Evolutionary conservation across 2,113 vertebrate species (phyloP).

Genomic region (Gyps fulvus): DNA sequence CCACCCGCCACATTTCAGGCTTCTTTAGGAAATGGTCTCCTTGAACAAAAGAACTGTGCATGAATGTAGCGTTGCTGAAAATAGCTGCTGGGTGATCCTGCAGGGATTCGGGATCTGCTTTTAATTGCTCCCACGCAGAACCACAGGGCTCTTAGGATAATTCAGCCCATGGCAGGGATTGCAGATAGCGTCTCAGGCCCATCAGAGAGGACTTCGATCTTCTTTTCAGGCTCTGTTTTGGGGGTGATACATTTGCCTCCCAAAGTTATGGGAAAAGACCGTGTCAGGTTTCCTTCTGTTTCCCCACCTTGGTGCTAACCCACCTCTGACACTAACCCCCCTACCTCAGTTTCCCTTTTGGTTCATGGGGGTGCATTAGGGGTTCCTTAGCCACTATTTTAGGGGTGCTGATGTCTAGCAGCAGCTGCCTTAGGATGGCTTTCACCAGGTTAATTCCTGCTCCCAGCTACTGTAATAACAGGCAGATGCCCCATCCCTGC

Average conservation of each 20-base stretch:
- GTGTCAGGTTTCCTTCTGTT: neutral
- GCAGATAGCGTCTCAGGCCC: neutral
- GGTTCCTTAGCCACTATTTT: neutral
- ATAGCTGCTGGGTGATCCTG: constrained; percentile 13
- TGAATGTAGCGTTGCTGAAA: neutral
- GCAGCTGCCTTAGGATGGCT: neutral
- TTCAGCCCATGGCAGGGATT: neutral
- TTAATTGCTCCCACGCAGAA: constrained; percentile 27
- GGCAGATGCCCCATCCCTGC: neutral
- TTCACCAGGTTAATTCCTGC: neutral
- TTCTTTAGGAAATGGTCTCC: neutral
- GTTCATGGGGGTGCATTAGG: neutral
- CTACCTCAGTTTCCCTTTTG: neutral
- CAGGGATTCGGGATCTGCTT: neutral
- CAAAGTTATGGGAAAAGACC: neutral
- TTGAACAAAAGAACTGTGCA: constrained; percentile 5
- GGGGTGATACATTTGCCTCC: neutral
- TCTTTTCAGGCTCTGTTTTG: neutral
- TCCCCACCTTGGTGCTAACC: neutral
- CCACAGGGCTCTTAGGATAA: neutral
- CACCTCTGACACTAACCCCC: neutral
- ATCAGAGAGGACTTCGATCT: neutral
- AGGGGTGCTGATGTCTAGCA: neutral
- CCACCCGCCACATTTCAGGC: neutral
- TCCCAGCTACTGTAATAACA: neutral